phyloP scores from a whole-genome alignment of 2,888 invertebrate genomes.

The Dinocampus coccinellae region DNA sequence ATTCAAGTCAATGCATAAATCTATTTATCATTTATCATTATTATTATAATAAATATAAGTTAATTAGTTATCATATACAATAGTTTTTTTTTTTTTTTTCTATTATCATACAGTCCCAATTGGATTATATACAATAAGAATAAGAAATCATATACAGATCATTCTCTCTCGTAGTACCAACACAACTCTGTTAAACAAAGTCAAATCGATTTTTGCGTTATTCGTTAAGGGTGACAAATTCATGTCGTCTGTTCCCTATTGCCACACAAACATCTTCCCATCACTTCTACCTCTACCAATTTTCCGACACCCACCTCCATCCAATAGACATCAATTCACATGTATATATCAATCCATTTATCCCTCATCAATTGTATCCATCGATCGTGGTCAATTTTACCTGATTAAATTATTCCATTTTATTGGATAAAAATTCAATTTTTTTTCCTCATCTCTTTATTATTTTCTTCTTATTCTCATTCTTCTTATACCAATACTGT shows the following conservation, averaged over 20 bases:
- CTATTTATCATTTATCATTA: too few relatives aligned
- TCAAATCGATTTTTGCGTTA: conserved; percentile 32
- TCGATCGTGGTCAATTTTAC: background rate
- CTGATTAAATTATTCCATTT: background rate
- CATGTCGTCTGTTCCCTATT: conserved; percentile 3
- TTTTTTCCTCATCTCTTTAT: background rate
- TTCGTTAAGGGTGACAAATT: conserved; percentile 29
- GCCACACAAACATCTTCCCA: background rate
- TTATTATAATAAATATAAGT: too few relatives aligned
- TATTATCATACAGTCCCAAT: too few relatives aligned
- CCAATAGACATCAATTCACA: background rate
- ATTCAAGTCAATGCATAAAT: too few relatives aligned
- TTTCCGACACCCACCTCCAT: background rate
- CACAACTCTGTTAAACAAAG: conserved; percentile 12
- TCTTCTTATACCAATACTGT: background rate
- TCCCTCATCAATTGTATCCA: conserved; percentile 7
- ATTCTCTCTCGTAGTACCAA: conserved; percentile 1
- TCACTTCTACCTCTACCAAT: background rate
- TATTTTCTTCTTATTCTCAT: background rate
- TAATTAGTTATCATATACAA: too few relatives aligned
- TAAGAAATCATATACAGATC: background rate
- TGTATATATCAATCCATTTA: conserved; percentile 5
- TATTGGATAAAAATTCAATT: background rate
- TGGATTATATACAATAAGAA: background rate
- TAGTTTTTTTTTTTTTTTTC: too few relatives aligned